These are phyloP conservation scores for Candoia aspera DNA, from an alignment of 2,113 vertebrate genomes.

Conservation along the genomic window DNA sequence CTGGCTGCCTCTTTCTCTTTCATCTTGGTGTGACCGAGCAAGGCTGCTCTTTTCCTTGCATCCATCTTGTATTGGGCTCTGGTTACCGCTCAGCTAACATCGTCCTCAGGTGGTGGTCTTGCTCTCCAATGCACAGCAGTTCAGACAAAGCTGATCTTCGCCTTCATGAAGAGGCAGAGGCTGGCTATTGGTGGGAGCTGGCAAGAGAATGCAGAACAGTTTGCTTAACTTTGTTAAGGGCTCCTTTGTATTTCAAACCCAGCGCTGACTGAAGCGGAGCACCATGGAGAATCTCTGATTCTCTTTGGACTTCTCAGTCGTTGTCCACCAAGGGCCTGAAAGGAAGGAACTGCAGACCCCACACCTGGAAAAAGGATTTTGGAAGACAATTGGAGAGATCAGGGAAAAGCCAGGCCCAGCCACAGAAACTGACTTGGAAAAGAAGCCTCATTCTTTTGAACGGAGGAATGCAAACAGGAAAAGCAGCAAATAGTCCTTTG, in stretches of 20 bases:
- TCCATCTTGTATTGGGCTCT: background rate
- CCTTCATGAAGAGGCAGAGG: background rate
- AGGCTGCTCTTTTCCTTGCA: background rate
- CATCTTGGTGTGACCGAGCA: background rate
- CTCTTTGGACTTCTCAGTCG: background rate
- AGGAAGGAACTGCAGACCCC: conserved; percentile 37
- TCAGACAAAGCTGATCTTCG: background rate
- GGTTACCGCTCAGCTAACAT: background rate
- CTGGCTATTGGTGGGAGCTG: background rate
- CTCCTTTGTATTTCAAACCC: background rate
- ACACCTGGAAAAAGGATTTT: conserved; percentile 61
- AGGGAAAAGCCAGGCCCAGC: conserved; percentile 65
- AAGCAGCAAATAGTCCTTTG: conserved; percentile 75
- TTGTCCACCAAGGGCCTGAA: background rate
- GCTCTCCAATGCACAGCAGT: background rate
- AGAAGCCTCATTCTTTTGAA: conserved; percentile 68
- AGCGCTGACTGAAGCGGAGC: background rate
- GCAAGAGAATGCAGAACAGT: background rate
- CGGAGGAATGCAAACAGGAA: conserved; percentile 72
- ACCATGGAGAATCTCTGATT: no score
- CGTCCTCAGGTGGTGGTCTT: background rate
- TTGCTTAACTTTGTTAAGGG: background rate
- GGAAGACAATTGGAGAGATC: conserved; percentile 45
- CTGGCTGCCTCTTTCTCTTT: background rate
- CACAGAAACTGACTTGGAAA: conserved; percentile 57